These are phyloP conservation scores for Poeciliopsis turneri DNA, from an alignment of 2,797 vertebrate species.

Conservation along the genomic window DNA sequence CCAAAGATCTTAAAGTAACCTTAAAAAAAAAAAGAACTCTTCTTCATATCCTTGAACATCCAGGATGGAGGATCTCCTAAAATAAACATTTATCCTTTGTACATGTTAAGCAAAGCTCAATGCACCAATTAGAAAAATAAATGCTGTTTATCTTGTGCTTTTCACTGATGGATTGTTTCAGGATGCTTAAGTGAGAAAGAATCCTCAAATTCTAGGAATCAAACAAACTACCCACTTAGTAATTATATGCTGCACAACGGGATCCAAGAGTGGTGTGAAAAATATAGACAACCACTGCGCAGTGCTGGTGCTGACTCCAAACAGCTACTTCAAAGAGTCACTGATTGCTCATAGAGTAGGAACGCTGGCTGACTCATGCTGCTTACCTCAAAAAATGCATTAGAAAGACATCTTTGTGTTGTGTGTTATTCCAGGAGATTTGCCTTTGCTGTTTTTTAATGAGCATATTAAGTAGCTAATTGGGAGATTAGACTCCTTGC, in stretches of 20 bases:
- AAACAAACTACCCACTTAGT: conserved; percentile 50
- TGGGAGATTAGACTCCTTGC: conserved; percentile 70
- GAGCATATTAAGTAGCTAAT: conserved; percentile 73
- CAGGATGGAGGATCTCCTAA: not conserved
- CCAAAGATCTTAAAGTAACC: not conserved
- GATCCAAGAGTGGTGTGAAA: conserved; percentile 37
- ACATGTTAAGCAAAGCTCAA: not conserved
- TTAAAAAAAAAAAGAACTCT: not conserved
- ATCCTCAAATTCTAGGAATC: conserved; percentile 31
- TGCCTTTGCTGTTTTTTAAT: conserved; percentile 68
- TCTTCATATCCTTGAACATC: not conserved
- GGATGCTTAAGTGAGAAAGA: conserved; percentile 6
- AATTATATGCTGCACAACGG: conserved; percentile 28
- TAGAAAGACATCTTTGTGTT: conserved; percentile 51
- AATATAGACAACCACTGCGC: conserved; percentile 13
- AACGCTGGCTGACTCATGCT: conserved; percentile 20
- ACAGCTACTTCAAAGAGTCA: conserved; percentile 32
- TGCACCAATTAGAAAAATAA: conserved; percentile 1
- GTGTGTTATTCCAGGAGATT: conserved; percentile 61
- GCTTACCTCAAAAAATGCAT: conserved; percentile 35
- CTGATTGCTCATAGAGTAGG: conserved; percentile 22
- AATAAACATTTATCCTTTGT: not conserved
- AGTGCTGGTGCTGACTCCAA: conserved; percentile 25
- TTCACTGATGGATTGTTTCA: conserved; percentile 11
- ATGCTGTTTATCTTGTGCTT: not conserved